Evolutionary conservation across 2,888 invertebrate genomes (phyloP).

Genomic region (Fragum whitleyi): DNA sequence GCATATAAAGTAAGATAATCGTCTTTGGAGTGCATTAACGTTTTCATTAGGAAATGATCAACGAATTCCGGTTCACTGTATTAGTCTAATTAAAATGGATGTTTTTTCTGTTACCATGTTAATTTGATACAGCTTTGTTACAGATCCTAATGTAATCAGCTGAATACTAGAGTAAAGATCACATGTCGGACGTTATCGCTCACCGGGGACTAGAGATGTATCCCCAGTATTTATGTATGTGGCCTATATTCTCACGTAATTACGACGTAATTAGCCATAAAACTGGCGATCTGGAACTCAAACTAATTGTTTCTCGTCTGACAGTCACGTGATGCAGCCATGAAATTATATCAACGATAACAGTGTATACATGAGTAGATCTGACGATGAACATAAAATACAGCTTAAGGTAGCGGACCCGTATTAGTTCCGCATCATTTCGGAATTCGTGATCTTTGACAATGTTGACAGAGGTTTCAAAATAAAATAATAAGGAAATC

Average conservation of each 20-base stretch:
- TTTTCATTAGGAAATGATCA: neutral
- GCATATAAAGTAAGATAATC: no score
- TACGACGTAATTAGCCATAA: neutral
- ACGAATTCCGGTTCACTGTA: neutral
- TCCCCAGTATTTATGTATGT: neutral
- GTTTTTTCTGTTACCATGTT: neutral
- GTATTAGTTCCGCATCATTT: no score
- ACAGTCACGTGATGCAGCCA: no score
- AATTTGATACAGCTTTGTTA: neutral
- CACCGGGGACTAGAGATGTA: neutral
- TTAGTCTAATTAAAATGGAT: neutral
- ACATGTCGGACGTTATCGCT: neutral
- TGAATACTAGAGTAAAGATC: neutral
- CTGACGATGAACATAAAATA: no score
- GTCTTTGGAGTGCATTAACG: no score
- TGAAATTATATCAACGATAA: no score
- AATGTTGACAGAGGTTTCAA: no score
- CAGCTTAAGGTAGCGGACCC: no score
- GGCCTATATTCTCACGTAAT: neutral
- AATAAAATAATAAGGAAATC: no score
- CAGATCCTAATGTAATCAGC: neutral
- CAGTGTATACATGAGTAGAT: no score
- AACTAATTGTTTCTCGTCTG: no score
- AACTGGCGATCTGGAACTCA: neutral
- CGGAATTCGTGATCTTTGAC: no score